Evolutionary conservation across 2,888 invertebrate genomes (phyloP), one percentile per base, ranked within the genome.

Genomic region (Drosophila anomalata): DNA sequence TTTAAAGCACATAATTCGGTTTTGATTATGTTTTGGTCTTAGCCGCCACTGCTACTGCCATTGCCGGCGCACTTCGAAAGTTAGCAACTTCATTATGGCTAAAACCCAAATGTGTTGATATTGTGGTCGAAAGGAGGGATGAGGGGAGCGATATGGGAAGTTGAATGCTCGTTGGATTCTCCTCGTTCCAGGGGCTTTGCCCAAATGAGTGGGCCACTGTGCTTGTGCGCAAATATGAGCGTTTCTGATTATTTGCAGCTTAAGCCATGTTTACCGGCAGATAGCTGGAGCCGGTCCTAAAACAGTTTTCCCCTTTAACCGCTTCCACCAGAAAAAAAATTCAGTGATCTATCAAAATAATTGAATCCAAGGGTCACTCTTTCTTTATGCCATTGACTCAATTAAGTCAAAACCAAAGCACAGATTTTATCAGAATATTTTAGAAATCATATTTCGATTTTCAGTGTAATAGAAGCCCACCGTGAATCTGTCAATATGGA

Each of bases 1-100:
- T 85, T 88, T 83, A 86, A 88, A 86, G 87, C 77, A 88, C 87
- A 88, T 85, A 85, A 85, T 88, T 85, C 80, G 84, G 88, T 88
- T 88, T 85, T 85, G 84, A 85, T 85, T 85, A 85, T 85, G 88
- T 88, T 85, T 86, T 83, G 84, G 84, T 78, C 77, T 77, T 68
- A 74, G 75, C 60, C 63, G 44, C 56, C 52, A 44, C 51, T 44
- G 60, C 58, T 55, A 46, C 31, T 55, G 29, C 65, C 61, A 20
- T 69, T 66, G 63, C 78, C 53, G 50, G 57, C 74, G 62, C 68
- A 82, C 76, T 82, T 76, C 70, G 73, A 68, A 83, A 88, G 87
- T 83, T 83, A 73, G 79, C 87, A 85, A 85, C 88, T 85, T 85
- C 88, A 85, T 85, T 85, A 85, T 83, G 84, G 84, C 87, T 87